Evolutionary conservation across 92 coral and sea anemone species (phyloP).

Genomic region (Actinostola sp.): DNA sequence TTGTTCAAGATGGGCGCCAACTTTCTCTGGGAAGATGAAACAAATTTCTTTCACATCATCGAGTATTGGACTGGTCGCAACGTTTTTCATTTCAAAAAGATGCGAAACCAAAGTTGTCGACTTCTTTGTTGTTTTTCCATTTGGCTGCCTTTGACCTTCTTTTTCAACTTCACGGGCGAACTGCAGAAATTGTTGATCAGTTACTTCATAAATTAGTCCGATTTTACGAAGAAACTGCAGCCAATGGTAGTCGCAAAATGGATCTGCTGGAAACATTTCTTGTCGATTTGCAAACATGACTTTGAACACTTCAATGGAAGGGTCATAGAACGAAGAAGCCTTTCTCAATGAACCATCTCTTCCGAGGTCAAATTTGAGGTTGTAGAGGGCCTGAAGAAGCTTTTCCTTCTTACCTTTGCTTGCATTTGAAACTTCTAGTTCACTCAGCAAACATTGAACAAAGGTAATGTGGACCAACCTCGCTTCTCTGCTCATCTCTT

Average conservation of each 20-base stretch:
- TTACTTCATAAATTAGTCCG: slow-evolving; percentile 57
- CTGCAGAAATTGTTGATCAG: slow-evolving; percentile 4
- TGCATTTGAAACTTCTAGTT: background rate
- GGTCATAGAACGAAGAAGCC: slow-evolving; percentile 65
- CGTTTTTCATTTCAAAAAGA: slow-evolving; percentile 30
- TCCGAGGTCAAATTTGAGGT: slow-evolving; percentile 36
- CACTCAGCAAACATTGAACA: slow-evolving; percentile 19
- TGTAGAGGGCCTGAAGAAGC: background rate
- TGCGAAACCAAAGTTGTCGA: slow-evolving; percentile 41
- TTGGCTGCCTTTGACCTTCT: too few species aligned
- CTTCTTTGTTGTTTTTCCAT: slow-evolving; percentile 39
- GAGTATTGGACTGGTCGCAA: slow-evolving; percentile 19
- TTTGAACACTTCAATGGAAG: slow-evolving; percentile 45
- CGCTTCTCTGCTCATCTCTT: slow-evolving; percentile 7
- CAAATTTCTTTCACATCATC: slow-evolving; percentile 29
- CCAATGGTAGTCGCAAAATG: slow-evolving; percentile 49
- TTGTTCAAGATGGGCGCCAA: slow-evolving; percentile 2
- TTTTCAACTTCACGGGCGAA: slow-evolving; percentile 64
- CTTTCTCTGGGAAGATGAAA: slow-evolving; percentile 51
- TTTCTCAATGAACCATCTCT: slow-evolving; percentile 32
- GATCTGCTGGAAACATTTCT: slow-evolving; percentile 64
- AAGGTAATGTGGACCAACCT: slow-evolving; percentile 45
- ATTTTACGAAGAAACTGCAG: slow-evolving; percentile 41
- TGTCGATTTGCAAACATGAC: slow-evolving; percentile 41
- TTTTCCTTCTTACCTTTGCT: background rate